A percentile compares a stretch with the other conserved stretches of the same genome.
These are phyloP conservation scores for Adela reaumurella DNA, from an alignment of 2,888 invertebrate genomes.

Conservation along the genomic window DNA sequence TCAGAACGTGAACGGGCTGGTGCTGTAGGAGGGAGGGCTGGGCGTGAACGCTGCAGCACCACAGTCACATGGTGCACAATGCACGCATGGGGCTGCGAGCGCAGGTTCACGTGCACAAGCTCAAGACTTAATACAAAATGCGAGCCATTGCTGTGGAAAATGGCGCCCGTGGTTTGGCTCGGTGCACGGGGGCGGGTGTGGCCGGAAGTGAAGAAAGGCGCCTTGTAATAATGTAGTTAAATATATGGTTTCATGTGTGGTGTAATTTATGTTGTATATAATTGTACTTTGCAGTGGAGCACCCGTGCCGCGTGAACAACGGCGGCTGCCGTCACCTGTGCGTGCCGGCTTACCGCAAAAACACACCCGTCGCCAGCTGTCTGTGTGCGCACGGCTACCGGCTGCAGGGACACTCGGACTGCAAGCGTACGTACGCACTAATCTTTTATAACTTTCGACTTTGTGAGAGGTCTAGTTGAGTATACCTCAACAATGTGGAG, in stretches of 20 bases:
- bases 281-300: constrained; percentile 57
- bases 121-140: constrained; percentile 46
- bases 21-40: constrained; percentile 70
- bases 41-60: constrained; percentile 71
- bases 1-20: constrained; percentile 66
- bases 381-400: constrained; percentile 70
- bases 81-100: constrained; percentile 16
- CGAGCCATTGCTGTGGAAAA: constrained; percentile 39
- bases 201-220: no score
- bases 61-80: constrained; percentile 61
- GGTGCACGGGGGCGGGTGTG: constrained; percentile 38
- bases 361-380: constrained; percentile 58
- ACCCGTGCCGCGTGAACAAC: constrained; percentile 64
- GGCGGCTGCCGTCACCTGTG: constrained; percentile 78
- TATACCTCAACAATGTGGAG: no score
- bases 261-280: no score
- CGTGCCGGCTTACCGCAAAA: constrained; percentile 54
- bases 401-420: constrained; percentile 54
- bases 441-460: no score
- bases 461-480: no score
- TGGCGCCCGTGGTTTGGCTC: no score
- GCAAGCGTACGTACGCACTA: constrained; percentile 58
- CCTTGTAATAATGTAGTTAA: constrained; percentile 9
- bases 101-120: background rate
- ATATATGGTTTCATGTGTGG: constrained; percentile 5